Evolutionary conservation across 2,888 invertebrate genomes (phyloP).

Genomic region (Callimorpha dominula): DNA sequence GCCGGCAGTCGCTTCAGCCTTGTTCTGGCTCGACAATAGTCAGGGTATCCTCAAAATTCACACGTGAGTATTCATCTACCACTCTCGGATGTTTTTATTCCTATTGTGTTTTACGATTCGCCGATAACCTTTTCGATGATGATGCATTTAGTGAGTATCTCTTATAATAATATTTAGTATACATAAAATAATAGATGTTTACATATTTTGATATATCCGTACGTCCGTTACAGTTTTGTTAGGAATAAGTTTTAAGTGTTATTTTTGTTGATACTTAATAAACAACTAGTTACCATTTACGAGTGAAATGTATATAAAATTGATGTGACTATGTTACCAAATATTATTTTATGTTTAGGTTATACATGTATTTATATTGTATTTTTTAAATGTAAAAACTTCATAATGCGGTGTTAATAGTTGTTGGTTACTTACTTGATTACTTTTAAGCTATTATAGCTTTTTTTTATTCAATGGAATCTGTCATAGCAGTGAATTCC

Average conservation of each 20-base stretch:
- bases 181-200: neutral
- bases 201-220: slow-evolving; percentile 1
- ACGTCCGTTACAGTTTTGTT: slow-evolving; percentile 18
- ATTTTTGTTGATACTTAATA: slow-evolving; percentile 21
- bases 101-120: neutral
- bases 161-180: neutral
- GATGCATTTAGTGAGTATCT: slow-evolving; percentile 7
- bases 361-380: slow-evolving; percentile 8
- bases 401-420: neutral
- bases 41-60: neutral
- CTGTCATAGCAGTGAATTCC: too few relatives aligned
- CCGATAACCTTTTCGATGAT: neutral
- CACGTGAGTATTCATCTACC: too few relatives aligned
- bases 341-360: slow-evolving; percentile 13
- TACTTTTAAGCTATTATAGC: too few relatives aligned
- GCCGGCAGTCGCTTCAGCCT: neutral
- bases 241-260: slow-evolving; percentile 29
- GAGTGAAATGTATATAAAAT: slow-evolving; percentile 17
- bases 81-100: neutral
- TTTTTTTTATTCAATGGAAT: too few relatives aligned
- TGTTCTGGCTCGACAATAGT: neutral
- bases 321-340: slow-evolving; percentile 22
- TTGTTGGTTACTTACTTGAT: neutral
- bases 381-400: neutral
- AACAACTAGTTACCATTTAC: slow-evolving; percentile 19